Percentiles rank a stretch among this genome's conserved stretches.
Evolutionary conservation across 2,113 vertebrate species (phyloP).

Genomic region (Zapornia atra): DNA sequence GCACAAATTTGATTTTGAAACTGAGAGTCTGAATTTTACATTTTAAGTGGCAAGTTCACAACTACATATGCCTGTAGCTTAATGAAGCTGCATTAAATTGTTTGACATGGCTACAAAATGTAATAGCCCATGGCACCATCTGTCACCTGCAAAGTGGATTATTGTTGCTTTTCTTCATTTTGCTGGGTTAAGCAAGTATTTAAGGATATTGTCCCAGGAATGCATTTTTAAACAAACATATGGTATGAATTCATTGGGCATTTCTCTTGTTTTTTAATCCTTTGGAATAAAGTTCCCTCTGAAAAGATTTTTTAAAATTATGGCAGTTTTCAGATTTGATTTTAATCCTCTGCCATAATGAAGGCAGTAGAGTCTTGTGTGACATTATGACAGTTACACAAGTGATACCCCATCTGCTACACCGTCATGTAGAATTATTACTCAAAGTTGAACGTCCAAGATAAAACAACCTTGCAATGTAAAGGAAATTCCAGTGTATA

Average conservation of each 20-base stretch:
- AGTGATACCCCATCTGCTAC: constrained; percentile 15
- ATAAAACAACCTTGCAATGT: background rate
- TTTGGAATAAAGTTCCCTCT: background rate
- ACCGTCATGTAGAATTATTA: background rate
- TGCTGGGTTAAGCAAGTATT: background rate
- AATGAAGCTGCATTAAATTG: background rate
- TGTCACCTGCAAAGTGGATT: constrained; percentile 3
- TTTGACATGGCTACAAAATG: background rate
- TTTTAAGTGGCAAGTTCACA: background rate
- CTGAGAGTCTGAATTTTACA: background rate
- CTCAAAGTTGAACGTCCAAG: constrained; percentile 1
- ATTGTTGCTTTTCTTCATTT: constrained; percentile 9
- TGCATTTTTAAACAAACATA: background rate
- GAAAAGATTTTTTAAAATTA: background rate
- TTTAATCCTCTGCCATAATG: constrained; percentile 33
- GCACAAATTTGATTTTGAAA: background rate
- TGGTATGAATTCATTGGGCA: background rate
- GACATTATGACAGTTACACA: constrained; percentile 12
- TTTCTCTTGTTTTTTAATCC: background rate
- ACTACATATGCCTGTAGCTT: background rate
- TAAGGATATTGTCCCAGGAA: background rate
- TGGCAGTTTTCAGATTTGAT: background rate
- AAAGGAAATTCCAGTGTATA: background rate
- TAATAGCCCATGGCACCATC: background rate
- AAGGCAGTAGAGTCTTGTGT: background rate